phyloP scores from a whole-genome alignment of 2,113 vertebrate species.

The Spilogale gracilis region DNA sequence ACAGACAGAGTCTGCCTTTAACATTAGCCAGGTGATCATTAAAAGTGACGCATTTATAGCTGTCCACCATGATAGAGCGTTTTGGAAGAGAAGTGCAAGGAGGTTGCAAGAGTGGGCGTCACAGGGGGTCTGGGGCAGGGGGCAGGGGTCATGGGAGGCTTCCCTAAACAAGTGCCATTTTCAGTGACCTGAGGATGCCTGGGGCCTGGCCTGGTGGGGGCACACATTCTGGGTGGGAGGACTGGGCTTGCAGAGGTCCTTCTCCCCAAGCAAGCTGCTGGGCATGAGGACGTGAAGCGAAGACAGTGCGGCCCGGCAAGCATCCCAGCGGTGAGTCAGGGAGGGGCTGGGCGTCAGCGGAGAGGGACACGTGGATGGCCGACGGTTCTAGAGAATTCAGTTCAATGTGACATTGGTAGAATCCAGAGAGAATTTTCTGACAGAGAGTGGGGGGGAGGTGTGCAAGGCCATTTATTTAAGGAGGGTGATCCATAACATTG shows the following conservation, averaged over 20 bases:
- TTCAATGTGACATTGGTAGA: not conserved
- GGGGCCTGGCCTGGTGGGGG: rapidly evolving
- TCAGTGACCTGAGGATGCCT: no score
- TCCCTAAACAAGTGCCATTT: not conserved
- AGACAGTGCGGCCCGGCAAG: not conserved
- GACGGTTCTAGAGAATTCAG: not conserved
- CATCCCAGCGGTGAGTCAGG: not conserved
- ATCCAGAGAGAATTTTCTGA: not conserved
- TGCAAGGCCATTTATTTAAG: not conserved
- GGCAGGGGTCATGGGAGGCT: not conserved
- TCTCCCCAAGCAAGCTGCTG: not conserved
- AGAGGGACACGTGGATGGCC: rapidly evolving
- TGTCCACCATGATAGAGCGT: rapidly evolving
- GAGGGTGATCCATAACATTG: not conserved
- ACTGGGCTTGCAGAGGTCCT: no score
- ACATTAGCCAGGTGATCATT: no score
- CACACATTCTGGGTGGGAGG: not conserved
- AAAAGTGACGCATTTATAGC: no score
- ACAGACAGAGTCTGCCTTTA: rapidly evolving
- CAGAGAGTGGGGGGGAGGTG: no score
- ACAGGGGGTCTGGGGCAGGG: rapidly evolving
- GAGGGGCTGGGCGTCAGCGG: not conserved
- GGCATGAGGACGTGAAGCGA: rapidly evolving
- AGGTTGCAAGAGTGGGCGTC: rapidly evolving
- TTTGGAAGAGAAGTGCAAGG: not conserved